These are phyloP conservation scores for Timandra comae DNA, from an alignment of 2,888 invertebrate species.

Conservation along the genomic window DNA sequence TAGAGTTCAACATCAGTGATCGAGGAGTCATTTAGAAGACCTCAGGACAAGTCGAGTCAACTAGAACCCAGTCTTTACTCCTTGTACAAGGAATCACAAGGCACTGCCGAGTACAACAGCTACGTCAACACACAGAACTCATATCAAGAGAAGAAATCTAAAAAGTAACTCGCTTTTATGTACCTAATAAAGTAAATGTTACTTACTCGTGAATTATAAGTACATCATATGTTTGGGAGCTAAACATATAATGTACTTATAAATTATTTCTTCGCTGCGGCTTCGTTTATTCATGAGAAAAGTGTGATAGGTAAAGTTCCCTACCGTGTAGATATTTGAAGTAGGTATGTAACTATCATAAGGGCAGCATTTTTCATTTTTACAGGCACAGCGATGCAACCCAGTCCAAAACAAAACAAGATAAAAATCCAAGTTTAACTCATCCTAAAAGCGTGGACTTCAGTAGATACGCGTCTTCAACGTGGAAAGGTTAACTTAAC, in stretches of 20 bases:
- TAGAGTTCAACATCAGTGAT: slow-evolving; percentile 39
- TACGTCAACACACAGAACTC: slow-evolving; percentile 31
- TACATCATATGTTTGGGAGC: too few relatives aligned
- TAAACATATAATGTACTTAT: too few relatives aligned
- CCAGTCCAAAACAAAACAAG: slow-evolving; percentile 18
- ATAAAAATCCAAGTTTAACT: slow-evolving; percentile 22
- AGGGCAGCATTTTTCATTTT: too few relatives aligned
- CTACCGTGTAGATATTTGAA: too few relatives aligned
- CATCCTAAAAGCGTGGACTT: slow-evolving; percentile 41
- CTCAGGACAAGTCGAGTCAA: slow-evolving; percentile 28
- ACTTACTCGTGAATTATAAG: too few relatives aligned
- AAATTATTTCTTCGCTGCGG: too few relatives aligned
- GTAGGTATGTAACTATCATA: too few relatives aligned
- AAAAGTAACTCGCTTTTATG: slow-evolving; percentile 22
- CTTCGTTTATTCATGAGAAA: too few relatives aligned
- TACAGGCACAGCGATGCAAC: too few relatives aligned
- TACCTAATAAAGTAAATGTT: too few relatives aligned
- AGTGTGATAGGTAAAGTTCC: too few relatives aligned
- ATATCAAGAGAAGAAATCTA: slow-evolving; percentile 26
- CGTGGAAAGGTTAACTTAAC: slow-evolving; percentile 44
- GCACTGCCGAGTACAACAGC: slow-evolving; percentile 40
- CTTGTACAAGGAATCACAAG: slow-evolving; percentile 50
- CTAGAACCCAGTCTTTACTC: slow-evolving; percentile 49
- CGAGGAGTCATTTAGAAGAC: slow-evolving; percentile 28
- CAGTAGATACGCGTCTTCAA: slow-evolving; percentile 38